Evolutionary conservation across 1,140 invertebrate species (phyloP).

Genomic region (Ceratina japonica): DNA sequence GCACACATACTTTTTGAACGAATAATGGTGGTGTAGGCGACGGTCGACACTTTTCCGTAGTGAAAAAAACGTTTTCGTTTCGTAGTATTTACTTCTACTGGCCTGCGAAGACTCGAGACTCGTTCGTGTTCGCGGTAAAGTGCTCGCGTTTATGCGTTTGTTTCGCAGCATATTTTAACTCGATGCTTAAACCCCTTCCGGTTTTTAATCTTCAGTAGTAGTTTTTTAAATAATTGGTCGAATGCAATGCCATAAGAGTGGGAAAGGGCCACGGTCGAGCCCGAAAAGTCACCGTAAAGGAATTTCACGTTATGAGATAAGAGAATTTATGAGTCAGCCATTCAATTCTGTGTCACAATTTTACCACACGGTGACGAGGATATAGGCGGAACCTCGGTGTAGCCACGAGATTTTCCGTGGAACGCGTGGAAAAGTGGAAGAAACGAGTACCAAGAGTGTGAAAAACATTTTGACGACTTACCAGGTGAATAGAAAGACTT

Average conservation of each 20-base stretch:
- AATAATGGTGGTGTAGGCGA: no score
- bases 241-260: background rate
- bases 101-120: no score
- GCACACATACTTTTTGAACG: no score
- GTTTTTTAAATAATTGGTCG: background rate
- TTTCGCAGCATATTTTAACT: no score
- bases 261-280: background rate
- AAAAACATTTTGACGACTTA: slow-evolving; percentile 32
- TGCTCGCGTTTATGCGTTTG: no score
- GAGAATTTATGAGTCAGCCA: slow-evolving; percentile 45
- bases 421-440: background rate
- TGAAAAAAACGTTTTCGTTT: background rate
- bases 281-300: slow-evolving; percentile 44
- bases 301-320: slow-evolving; percentile 47
- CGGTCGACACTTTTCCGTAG: no score
- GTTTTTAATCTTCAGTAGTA: background rate
- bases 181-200: no score
- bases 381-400: background rate
- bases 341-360: slow-evolving; percentile 8
- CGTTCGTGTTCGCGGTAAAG: no score
- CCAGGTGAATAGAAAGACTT: slow-evolving; percentile 30
- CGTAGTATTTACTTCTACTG: no score
- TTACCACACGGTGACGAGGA: background rate
- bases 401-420: background rate
- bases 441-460: background rate